Base-by-base conservation (phyloP, 1,140 invertebrate species). In the Odontomachus brunneus region DNA sequence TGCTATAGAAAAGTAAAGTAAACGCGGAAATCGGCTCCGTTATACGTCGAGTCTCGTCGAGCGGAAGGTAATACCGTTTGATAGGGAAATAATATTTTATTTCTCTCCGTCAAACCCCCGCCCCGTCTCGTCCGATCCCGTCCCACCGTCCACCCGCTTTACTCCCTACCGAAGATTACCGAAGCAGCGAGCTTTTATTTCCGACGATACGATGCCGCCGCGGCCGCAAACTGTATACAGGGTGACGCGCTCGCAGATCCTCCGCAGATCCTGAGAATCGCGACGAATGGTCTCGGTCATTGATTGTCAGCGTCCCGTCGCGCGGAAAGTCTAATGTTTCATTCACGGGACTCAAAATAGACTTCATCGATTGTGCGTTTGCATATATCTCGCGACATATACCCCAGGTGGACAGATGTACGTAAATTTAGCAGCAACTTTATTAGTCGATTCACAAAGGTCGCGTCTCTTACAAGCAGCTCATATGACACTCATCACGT, bases 1-100 rank as follows among this genome's bases (percentile, higher is more conserved):
- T 80, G 62, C 82, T 59, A 62, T 63, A 78, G 82, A 81, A 81
- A 84, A 84, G 86, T 86, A 86, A 86, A 89, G 87, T 88, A 91
- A 92, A 89, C 90, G 88, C 87, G 87, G 88, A 91, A 93, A 92
- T 92, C 89, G 86, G 88, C 88, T 84, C 49, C 49, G 63, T 59
- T 82, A 83, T 82, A 87, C 87, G 88, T 91, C 88, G 88, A 71
- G 84, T 86, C 87, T 88, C 86, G 80, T 87, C 83, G 83, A 90
- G 89, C 89, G 89, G 86, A 91, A 92, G 88, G 91, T 90, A 89
- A 88, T 90, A 91, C 89, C 86, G 85, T 92, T 93, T 92, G 89
- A 93, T 92, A 92, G 91, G 90, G 89, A 92, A 92, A 92, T 92
- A 91, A 93, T 93, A 93, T 92, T 92, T 92, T 92, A 92, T 92